Evolutionary conservation across 2,888 invertebrate genomes (phyloP).

Genomic region (Ophion slaviceki): DNA sequence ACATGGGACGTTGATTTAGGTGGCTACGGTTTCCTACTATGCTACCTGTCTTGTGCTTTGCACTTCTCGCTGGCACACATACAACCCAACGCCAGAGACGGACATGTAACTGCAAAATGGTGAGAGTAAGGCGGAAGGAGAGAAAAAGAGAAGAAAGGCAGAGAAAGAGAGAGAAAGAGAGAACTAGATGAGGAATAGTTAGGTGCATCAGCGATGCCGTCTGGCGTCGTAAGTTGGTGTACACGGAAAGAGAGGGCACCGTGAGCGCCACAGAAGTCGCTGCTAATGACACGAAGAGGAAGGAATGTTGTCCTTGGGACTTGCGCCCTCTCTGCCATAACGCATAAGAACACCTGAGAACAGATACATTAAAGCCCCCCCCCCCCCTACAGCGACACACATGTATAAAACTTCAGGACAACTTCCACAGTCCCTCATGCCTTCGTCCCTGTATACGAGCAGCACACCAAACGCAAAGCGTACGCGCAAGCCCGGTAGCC

Average conservation of each 20-base stretch:
- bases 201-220: constrained; percentile 52
- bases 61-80: constrained; percentile 17
- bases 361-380: not conserved
- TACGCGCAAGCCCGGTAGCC: constrained; percentile 50
- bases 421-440: not conserved
- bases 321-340: constrained; percentile 70
- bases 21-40: constrained; percentile 75
- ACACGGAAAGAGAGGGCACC: constrained; percentile 70
- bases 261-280: constrained; percentile 78
- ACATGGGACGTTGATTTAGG: constrained; percentile 60
- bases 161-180: constrained; percentile 26
- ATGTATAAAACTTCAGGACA: constrained; percentile 16
- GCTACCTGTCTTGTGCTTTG: constrained; percentile 75
- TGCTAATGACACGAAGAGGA: constrained; percentile 82
- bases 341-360: not conserved
- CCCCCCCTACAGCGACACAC: not conserved
- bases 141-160: not conserved
- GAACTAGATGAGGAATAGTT: constrained; percentile 62
- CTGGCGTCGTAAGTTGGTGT: constrained; percentile 43
- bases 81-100: constrained; percentile 8
- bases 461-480: constrained; percentile 13
- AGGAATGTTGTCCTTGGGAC: constrained; percentile 81
- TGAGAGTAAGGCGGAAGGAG: not conserved
- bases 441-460: not conserved
- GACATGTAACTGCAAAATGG: constrained; percentile 13